phyloP scores from a whole-genome alignment of 2,113 vertebrate species.

The Crotalus helleri region DNA sequence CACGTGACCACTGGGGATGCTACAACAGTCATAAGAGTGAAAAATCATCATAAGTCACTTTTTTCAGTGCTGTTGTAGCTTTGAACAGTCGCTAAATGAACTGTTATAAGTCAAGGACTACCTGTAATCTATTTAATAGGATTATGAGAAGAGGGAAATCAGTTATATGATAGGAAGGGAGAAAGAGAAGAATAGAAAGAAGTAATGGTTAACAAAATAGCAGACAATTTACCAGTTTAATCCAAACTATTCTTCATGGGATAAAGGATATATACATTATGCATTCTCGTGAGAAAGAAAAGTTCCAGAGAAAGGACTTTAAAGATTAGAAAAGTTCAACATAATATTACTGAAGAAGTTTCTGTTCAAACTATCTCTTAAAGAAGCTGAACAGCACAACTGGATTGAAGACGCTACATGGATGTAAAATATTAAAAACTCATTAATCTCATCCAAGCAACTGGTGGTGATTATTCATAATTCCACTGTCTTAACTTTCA shows the following conservation, averaged over 20 bases:
- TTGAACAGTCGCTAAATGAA: too few species aligned
- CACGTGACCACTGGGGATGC: too few species aligned
- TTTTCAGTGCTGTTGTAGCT: too few species aligned
- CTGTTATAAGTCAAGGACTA: too few species aligned
- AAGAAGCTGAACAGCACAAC: not conserved
- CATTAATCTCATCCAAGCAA: not conserved
- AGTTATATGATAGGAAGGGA: not conserved
- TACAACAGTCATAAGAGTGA: too few species aligned
- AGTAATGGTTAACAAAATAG: not conserved
- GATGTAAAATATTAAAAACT: not conserved
- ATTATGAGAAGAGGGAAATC: not conserved
- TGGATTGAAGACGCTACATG: not conserved
- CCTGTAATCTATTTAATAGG: not conserved
- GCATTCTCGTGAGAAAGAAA: not conserved
- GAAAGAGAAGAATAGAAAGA: too few species aligned
- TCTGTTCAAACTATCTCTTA: not conserved
- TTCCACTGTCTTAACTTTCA: conserved; percentile 20
- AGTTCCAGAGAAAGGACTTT: not conserved
- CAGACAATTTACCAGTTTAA: not conserved
- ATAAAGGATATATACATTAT: not conserved
- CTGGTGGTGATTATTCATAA: not conserved
- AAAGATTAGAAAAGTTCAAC: not conserved
- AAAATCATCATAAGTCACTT: too few species aligned
- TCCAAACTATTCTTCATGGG: not conserved
- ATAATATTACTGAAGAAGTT: not conserved